Percentiles rank a stretch among this genome's conserved stretches.
Conservation (phyloP, 2,888 invertebrate genomes). For the Eristalinus sepulchralis region DNA sequence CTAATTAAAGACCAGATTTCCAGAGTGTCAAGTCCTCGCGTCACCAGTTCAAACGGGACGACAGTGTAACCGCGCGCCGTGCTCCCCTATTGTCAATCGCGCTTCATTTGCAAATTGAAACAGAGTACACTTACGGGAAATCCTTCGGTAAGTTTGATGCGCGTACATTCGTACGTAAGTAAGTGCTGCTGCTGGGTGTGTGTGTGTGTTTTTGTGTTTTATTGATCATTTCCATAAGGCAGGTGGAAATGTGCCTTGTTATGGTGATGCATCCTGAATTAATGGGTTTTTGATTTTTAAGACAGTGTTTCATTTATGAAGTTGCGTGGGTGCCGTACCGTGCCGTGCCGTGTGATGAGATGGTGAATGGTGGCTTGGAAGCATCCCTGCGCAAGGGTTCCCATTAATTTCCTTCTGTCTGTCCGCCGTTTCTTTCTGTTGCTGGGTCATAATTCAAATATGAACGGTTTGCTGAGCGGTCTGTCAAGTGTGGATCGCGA, state of each 20-base stretch:
- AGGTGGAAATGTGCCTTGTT: slow-evolving; percentile 27
- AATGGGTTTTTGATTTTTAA: slow-evolving; percentile 35
- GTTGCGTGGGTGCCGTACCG: background rate
- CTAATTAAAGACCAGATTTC: slow-evolving; percentile 15
- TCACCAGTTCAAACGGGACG: background rate
- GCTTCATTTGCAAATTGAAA: slow-evolving; percentile 1
- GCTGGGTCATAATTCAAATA: background rate
- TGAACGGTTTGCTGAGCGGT: background rate
- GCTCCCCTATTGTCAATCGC: background rate
- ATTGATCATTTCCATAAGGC: background rate
- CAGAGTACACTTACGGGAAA: background rate
- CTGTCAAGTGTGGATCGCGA: background rate
- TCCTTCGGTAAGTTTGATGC: background rate
- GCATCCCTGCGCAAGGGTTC: background rate
- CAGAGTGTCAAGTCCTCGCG: background rate
- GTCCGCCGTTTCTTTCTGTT: background rate
- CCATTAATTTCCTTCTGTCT: background rate
- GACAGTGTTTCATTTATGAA: slow-evolving; percentile 11
- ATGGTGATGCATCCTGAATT: slow-evolving; percentile 53
- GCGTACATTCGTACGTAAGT: background rate
- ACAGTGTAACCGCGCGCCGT: background rate
- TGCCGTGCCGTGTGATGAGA: background rate
- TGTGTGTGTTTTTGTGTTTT: background rate
- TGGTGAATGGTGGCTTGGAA: background rate
- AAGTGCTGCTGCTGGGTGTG: background rate